Conservation (phyloP, 2,113 vertebrate genomes). For the Raja brachyura region DNA sequence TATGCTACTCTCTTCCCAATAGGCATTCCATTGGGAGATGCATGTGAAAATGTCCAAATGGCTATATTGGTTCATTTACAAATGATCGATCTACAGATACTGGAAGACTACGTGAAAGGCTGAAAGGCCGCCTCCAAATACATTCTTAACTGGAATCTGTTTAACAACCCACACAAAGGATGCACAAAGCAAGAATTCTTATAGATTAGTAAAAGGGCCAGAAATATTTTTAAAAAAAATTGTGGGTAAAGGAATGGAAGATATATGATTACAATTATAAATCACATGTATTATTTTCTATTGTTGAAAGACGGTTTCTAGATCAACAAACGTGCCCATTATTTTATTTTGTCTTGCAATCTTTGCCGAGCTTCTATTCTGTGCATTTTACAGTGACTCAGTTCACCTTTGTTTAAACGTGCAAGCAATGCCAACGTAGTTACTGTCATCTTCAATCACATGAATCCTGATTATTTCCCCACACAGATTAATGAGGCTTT, state of each 20-base stretch:
- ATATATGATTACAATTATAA: too few species aligned
- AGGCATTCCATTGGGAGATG: neutral
- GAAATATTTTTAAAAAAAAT: neutral
- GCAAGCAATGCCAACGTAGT: neutral
- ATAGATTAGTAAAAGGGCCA: neutral
- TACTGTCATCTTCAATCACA: conserved; percentile 2
- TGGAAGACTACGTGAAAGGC: neutral
- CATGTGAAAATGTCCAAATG: too few species aligned
- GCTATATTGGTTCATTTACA: too few species aligned
- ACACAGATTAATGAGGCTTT: neutral
- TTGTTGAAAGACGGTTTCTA: neutral
- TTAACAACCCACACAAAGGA: neutral
- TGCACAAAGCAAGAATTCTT: neutral
- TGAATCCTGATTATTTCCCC: neutral
- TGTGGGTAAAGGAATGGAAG: neutral
- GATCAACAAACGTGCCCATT: neutral
- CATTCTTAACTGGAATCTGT: neutral
- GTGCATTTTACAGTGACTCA: neutral
- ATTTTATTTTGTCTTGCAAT: neutral
- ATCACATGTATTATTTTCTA: too few species aligned
- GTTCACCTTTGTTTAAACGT: neutral
- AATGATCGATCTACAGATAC: neutral
- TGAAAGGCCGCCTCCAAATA: neutral
- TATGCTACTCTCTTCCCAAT: neutral
- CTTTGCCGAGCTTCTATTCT: neutral